Evolutionary conservation across 1,140 invertebrate species (phyloP).

Genomic region (Rhagoletis pomonella): DNA sequence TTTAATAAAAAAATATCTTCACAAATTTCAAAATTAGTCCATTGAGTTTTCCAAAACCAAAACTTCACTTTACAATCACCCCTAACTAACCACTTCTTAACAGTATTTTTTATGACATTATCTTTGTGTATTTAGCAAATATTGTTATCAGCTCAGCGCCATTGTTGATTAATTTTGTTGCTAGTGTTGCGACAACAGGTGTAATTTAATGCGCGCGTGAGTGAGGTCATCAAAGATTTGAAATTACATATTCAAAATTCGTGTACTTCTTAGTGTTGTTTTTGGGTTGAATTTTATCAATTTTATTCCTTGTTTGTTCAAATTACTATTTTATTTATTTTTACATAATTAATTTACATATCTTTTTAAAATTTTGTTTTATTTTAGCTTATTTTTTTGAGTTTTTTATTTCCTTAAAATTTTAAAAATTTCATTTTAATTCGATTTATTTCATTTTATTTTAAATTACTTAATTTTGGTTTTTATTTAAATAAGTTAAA

Average conservation of each 20-base stretch:
- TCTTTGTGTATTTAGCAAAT: conserved; percentile 56
- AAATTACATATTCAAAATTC: neutral
- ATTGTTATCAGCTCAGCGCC: conserved; percentile 39
- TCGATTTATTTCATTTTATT: no score
- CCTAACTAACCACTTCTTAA: conserved; percentile 2
- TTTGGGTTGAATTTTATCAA: no score
- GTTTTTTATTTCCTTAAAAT: no score
- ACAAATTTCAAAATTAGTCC: neutral
- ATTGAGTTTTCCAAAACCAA: conserved; percentile 11
- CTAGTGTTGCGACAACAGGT: conserved; percentile 28
- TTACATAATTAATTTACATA: no score
- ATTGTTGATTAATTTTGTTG: conserved; percentile 50
- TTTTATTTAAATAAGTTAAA: no score
- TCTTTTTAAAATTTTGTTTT: neutral
- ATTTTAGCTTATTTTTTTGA: no score
- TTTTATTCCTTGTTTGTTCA: no score
- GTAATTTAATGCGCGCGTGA: conserved; percentile 24
- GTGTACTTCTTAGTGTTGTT: neutral
- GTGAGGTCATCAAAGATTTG: conserved; percentile 37
- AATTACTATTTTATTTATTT: no score
- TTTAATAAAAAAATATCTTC: neutral
- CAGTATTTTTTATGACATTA: conserved; percentile 37
- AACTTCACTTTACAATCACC: neutral
- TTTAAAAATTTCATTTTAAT: no score
- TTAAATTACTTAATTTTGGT: no score